Evolutionary conservation across 2,888 invertebrate species (phyloP), one percentile per base, ranked within the genome.

Genomic region (Mystacides longicornis): DNA sequence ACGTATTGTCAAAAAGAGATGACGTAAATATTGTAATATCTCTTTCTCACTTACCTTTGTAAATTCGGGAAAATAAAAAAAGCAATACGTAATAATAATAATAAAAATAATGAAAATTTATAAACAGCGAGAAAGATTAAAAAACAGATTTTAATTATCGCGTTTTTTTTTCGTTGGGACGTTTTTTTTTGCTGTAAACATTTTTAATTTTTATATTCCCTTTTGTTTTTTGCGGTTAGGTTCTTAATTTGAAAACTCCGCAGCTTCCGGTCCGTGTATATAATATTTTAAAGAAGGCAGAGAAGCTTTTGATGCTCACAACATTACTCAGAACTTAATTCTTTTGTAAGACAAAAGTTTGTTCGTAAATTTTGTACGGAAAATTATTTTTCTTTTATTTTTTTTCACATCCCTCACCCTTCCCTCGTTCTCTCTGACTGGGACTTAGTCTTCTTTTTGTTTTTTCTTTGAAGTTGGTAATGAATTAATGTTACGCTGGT

Each of bases 1-100:
- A 52, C 56, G 56, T 54, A 58, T 56, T 60, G 58, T 60, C 58
- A 54, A 56, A 59, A 56, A 55, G 59, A 58, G 55, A 58, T 54
- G 54, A 48, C 49, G 54, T 49, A 37, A 49, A 54, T 48, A 52
- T 58, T 54, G 57, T 54, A 57, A 54, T 54, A 37, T 37, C 37
- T 37, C 37, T 37, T 37, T 37, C 37, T 37, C 37, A 14, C 54
- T 54, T 55, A 58, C 58, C 58, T 58, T 52, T 58, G 51, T 23
- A 57, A 57, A 54, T 54, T 57, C 48, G 50, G 53, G 33, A 48
- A 53, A 53, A 53, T 53, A 48, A 53, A 47, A 53, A 53, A 53
- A 52, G 45, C n/a, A n/a, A n/a, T n/a, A n/a, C n/a, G n/a, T n/a
- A n/a, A n/a, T n/a, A 37, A 27, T 11, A 27, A 27, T 27, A 37